Evolutionary conservation across 2,888 invertebrate species (phyloP), one percentile per base, ranked within the genome.

Genomic region (Sinodicranocentrus sp.): DNA sequence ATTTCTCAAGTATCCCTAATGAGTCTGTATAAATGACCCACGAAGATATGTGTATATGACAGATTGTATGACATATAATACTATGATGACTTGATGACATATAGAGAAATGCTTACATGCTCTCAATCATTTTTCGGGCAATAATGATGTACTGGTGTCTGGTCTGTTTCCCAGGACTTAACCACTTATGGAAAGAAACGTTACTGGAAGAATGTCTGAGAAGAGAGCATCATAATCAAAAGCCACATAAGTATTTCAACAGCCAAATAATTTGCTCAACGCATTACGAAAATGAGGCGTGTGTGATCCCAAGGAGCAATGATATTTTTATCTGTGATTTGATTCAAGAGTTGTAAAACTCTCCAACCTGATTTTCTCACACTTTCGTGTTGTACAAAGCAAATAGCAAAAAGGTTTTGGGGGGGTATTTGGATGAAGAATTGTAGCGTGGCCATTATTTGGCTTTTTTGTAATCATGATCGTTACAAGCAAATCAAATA

Each of bases 1-100:
- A 70, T 33, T 15, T 54, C 70, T 70, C 70, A 70, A 70, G 5
- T 70, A 54, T 17, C 70, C 52, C 26, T 54, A 70, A 54, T 52
- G 70, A 33, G 52, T 70, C 54, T 54, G 54, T n/a, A n/a, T 28
- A 54, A 70, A 70, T 70, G 70, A 33, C 28, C 54, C 33, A 33
- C 54, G 54, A 70, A 70, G 70, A 54, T 39, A 13, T 39, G 39
- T 39, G 39, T 13, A 39, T 5, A 39, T 5, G 39, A 39, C 39
- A 13, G 39, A 8, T 39, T 13, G 6, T 5, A 39, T 39, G 39
- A 8, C 39, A 39, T n/a, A 13, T 39, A 39, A 8, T 39, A 13
- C 5, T 13, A 39, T 39, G 39, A 39, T 39, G 39, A 13, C n/a
- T n/a, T 39, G 39, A 13, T 39, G 39, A 13, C 39, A n/a, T n/a